phyloP scores from a whole-genome alignment of 1,140 invertebrate species.

The Chrysomallon squamiferum region DNA sequence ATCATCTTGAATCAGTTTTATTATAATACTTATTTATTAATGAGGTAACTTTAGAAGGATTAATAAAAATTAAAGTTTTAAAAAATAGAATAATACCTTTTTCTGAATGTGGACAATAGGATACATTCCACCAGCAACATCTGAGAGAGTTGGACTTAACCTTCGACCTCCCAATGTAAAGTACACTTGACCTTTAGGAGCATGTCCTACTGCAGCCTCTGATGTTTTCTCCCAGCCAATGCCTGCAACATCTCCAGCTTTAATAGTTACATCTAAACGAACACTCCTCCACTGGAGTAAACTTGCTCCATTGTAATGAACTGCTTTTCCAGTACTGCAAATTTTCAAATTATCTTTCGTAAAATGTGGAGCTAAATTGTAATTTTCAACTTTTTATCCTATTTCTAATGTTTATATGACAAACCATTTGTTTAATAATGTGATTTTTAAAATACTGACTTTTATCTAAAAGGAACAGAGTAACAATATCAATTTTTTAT shows the following conservation, averaged over 20 bases:
- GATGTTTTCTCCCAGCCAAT: slow-evolving; percentile 62
- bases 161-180: slow-evolving; percentile 60
- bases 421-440: too few species aligned
- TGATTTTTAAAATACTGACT: too few species aligned
- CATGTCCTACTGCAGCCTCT: slow-evolving; percentile 35
- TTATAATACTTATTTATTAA: too few species aligned
- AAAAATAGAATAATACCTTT: slow-evolving; percentile 42
- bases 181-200: slow-evolving; percentile 58
- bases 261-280: slow-evolving; percentile 56
- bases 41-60: too few species aligned
- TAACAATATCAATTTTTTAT: too few species aligned
- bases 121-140: slow-evolving; percentile 59
- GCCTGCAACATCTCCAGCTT: slow-evolving; percentile 61
- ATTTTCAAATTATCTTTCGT: neutral
- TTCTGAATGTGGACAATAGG: slow-evolving; percentile 65
- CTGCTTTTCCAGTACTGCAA: slow-evolving; percentile 61
- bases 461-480: too few species aligned
- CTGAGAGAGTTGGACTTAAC: slow-evolving; percentile 53
- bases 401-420: too few species aligned
- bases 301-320: slow-evolving; percentile 64
- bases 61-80: too few species aligned
- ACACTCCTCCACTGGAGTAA: slow-evolving; percentile 63
- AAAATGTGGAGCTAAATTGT: neutral
- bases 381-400: too few species aligned
- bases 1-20: too few species aligned